Percentiles rank a stretch among this genome's conserved stretches.
These are phyloP conservation scores for Labia minor DNA, from an alignment of 2,888 invertebrate genomes.

Conservation along the genomic window DNA sequence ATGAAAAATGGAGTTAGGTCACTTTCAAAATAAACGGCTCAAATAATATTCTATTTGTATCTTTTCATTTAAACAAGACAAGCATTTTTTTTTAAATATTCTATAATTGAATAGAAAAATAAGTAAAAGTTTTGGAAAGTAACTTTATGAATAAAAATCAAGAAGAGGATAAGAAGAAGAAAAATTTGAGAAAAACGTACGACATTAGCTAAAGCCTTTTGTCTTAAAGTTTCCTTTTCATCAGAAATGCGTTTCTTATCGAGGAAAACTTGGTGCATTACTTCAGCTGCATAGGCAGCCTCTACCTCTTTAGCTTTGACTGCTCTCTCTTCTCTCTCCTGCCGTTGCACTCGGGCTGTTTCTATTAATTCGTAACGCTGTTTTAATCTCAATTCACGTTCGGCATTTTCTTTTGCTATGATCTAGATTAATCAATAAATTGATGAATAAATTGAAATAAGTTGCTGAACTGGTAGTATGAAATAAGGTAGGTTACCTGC, in stretches of 20 bases:
- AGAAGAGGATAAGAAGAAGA: no score
- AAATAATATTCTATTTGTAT: no score
- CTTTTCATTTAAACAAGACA: no score
- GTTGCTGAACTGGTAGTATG: no score
- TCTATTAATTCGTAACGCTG: neutral
- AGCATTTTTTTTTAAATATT: no score
- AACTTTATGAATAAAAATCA: no score
- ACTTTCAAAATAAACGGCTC: no score
- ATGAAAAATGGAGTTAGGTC: no score
- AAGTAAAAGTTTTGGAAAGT: no score
- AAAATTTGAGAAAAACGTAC: no score
- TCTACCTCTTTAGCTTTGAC: neutral
- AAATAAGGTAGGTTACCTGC: no score
- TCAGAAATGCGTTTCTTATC: neutral
- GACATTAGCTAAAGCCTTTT: neutral
- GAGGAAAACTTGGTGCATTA: neutral
- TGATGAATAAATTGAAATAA: neutral
- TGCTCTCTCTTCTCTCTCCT: neutral
- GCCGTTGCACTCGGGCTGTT: neutral
- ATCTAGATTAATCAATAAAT: neutral
- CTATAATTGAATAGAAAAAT: no score
- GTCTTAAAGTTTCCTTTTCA: neutral
- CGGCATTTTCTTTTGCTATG: neutral
- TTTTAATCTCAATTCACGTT: neutral
- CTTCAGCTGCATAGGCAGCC: neutral